Evolutionary conservation across 2,888 invertebrate species (phyloP), one percentile per base, ranked within the genome.

Genomic region (Pheosia gnoma): DNA sequence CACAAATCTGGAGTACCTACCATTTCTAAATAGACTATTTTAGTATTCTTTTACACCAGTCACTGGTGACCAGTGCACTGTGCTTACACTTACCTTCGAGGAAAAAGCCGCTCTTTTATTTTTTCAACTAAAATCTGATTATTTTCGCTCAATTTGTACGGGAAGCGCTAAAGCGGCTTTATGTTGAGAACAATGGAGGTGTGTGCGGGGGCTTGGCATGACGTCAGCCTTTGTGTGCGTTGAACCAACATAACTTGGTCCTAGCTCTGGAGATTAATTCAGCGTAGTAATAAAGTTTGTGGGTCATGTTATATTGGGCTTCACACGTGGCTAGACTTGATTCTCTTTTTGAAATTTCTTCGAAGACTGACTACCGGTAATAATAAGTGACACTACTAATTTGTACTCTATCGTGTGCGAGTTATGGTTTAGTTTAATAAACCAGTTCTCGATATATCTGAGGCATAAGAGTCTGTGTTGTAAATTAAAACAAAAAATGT

Each of bases 141-240:
- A 25, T 25, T 25, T 25, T 25, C 25, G 25, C 25, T 25, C 25
- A 39, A 6, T 39, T 1, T 9, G 9, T 43, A 43, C 25, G 25
- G 25, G 25, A 61, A 78, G 71, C 77, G 77, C 70, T 71, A 6
- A 5, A 70, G 60, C 59, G 58, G 80, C 72, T 79, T 39, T 0
- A 61, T 53, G 53, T 36, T 53, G 55, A 59, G 58, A 10, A 0
- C 13, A 39, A 45, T 55, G 71, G 74, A 80, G 80, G 80, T 77
- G 80, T 80, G 80, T 67, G 70, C 66, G 63, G 70, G 66, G 78
- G 77, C 78, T 71, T 66, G 79, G 53, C 67, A 11, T 79, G 79
- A 80, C 79, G 79, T 78, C 66, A 67, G 52, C 37, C 38, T 56
- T 38, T 41, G 56, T 57, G 57, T 41, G 56, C 13, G 36, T 5